Percentiles rank a stretch among this genome's conserved stretches.
Evolutionary conservation across 2,888 invertebrate genomes (phyloP).

Genomic region (Brenthis ino): DNA sequence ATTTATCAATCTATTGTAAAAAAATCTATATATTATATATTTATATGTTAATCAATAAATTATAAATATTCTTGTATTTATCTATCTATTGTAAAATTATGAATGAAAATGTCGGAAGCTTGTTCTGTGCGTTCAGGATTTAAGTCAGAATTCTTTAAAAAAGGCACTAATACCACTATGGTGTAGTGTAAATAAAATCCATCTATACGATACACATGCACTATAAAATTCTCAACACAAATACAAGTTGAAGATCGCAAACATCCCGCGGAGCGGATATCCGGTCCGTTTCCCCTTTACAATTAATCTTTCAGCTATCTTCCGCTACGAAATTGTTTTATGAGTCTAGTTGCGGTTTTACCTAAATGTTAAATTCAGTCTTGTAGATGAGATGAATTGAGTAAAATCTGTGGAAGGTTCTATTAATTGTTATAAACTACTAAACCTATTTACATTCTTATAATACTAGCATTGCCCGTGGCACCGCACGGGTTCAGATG

Average conservation of each 20-base stretch:
- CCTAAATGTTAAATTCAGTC: conserved; percentile 28
- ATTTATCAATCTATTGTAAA: too few species aligned
- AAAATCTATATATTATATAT: too few species aligned
- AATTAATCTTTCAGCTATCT: conserved; percentile 61
- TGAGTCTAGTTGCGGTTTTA: conserved; percentile 36
- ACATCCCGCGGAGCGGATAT: conserved; percentile 59
- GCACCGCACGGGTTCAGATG: too few species aligned
- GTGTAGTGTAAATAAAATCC: conserved; percentile 5
- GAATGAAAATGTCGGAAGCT: too few species aligned
- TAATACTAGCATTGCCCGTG: too few species aligned
- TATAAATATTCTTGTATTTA: too few species aligned
- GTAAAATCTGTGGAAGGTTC: neutral
- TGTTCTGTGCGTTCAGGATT: too few species aligned
- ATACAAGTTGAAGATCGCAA: conserved; percentile 37
- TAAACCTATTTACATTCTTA: neutral
- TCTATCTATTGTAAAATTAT: too few species aligned
- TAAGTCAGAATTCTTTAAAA: too few species aligned
- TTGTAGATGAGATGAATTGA: conserved; percentile 10
- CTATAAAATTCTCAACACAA: conserved; percentile 27
- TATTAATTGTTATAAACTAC: neutral
- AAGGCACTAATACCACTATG: too few species aligned
- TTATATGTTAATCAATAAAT: too few species aligned
- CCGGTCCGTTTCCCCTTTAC: conserved; percentile 57
- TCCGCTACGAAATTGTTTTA: conserved; percentile 50
- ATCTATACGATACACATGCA: conserved; percentile 16